Evolutionary conservation across 2,797 vertebrate genomes (phyloP).

Genomic region (Anableps anableps): DNA sequence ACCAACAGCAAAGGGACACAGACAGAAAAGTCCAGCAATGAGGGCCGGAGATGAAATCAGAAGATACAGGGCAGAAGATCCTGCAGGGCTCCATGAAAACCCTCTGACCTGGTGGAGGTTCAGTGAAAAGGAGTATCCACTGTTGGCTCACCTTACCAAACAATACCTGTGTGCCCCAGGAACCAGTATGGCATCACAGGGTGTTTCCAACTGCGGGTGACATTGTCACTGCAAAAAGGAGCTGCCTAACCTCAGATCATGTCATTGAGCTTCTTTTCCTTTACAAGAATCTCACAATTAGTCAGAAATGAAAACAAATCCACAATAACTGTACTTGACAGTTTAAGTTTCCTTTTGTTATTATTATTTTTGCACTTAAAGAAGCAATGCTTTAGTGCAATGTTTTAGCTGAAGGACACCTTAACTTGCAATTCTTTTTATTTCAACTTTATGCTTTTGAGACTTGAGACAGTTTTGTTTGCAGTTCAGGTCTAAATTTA

Average conservation of each 20-base stretch:
- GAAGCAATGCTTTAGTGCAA: neutral
- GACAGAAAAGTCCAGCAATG: too few species aligned
- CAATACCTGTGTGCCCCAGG: neutral
- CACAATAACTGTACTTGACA: neutral
- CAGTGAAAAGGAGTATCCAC: neutral
- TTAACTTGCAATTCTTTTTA: neutral
- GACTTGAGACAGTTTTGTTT: neutral
- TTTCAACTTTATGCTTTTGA: neutral
- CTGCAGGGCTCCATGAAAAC: neutral
- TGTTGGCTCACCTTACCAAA: neutral
- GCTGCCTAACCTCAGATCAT: too few species aligned
- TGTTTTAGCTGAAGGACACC: neutral
- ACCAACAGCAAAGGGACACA: too few species aligned
- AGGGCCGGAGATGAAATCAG: too few species aligned
- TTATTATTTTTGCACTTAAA: neutral
- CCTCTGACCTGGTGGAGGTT: conserved; percentile 2
- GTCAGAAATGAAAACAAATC: too few species aligned
- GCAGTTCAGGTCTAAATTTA: too few species aligned
- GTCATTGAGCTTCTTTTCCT: too few species aligned
- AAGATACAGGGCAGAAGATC: neutral
- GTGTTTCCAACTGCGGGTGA: too few species aligned
- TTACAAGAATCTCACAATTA: too few species aligned
- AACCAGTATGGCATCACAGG: too few species aligned
- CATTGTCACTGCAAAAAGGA: too few species aligned
- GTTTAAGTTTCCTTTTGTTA: neutral